Evolutionary conservation across 2,888 invertebrate genomes (phyloP).

Genomic region (Poecilus cupreus): DNA sequence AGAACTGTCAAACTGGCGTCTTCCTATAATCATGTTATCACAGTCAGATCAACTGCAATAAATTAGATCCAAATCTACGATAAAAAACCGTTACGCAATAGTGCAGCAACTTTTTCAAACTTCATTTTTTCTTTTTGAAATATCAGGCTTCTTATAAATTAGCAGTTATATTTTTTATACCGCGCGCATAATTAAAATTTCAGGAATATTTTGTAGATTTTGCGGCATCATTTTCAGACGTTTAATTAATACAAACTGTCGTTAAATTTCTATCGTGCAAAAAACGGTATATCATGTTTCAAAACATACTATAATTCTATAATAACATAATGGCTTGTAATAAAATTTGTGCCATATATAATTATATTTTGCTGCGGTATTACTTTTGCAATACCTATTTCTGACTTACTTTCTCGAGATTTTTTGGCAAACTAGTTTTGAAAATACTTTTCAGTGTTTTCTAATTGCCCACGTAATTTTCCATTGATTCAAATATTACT

Average conservation of each 20-base stretch:
- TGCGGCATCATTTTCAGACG: conserved; percentile 10
- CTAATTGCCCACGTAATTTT: neutral
- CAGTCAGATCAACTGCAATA: neutral
- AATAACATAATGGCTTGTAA: conserved; percentile 19
- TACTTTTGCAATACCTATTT: conserved; percentile 40
- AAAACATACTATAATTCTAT: conserved; percentile 32
- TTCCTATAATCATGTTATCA: conserved; percentile 14
- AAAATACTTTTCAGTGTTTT: conserved; percentile 12
- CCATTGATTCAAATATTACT: no score
- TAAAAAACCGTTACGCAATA: conserved; percentile 32
- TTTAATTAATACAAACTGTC: conserved; percentile 3
- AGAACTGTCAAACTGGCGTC: neutral
- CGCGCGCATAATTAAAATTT: conserved; percentile 18
- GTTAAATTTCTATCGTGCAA: conserved; percentile 22
- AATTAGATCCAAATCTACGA: neutral
- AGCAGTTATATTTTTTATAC: conserved; percentile 3
- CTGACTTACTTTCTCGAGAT: conserved; percentile 21
- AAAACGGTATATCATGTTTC: conserved; percentile 37
- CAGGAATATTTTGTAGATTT: neutral
- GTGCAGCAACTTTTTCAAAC: conserved; percentile 20
- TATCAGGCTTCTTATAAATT: neutral
- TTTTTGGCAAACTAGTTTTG: conserved; percentile 4
- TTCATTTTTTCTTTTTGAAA: neutral
- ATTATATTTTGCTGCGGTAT: conserved; percentile 24
- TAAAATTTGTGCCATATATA: conserved; percentile 26